Evolutionary conservation across 2,888 invertebrate species (phyloP), one percentile per base, ranked within the genome.

Genomic region (Ceramica pisi): DNA sequence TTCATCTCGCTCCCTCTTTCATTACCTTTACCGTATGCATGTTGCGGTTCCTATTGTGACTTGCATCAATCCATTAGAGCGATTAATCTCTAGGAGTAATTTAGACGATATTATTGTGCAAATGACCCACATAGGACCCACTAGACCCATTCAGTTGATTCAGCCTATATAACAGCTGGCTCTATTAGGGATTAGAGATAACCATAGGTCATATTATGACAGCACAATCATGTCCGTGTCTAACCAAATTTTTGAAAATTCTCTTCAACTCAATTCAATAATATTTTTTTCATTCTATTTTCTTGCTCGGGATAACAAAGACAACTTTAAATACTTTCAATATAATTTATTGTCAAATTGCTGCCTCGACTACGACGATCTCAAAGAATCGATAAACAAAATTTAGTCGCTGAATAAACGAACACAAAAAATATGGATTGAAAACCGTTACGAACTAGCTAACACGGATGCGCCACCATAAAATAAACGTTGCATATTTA

Each of bases 1-100:
- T 95, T 94, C 94, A 92, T 92, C 90, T 91, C 90, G 91, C 94
- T 94, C 95, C 95, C 95, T 92, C 91, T 89, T 92, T 92, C 93
- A 94, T 94, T 94, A 90, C 92, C 91, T 93, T 92, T 93, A 94
- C 91, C 90, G 91, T 93, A 92, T 93, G 94, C 94, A 94, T 92
- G 92, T 93, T 93, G 94, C 92, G 94, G 94, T 93, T 89, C 87
- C 90, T 88, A 94, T 94, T 93, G 93, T 94, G 87, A 91, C 90
- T 90, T 89, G 90, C 92, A 92, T 91, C 92, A 88, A 93, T 91
- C 94, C 95, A 95, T 95, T 95, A 95, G 90, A 89, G 71, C 90
- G 92, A 94, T 94, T 94, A 95, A 94, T 92, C 91, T 90, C 81
- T 86, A 80, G 87, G 71, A 72, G 53, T 50, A 88, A 92, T 94